Percentiles rank a stretch among this genome's conserved stretches.
phyloP scores from a whole-genome alignment of 2,888 invertebrate genomes.

The Hirtodrosophila confusa region DNA sequence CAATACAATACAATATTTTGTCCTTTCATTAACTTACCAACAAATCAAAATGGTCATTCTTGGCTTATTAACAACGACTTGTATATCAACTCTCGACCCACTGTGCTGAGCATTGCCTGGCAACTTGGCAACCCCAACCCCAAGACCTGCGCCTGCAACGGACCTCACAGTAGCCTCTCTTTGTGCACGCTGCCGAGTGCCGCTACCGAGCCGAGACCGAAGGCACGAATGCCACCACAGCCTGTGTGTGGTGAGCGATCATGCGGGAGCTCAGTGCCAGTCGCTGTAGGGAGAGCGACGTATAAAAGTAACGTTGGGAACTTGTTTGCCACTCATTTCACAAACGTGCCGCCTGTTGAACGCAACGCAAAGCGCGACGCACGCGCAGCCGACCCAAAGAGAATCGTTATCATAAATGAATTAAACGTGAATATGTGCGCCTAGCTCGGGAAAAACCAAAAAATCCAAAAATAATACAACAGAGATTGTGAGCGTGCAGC shows the following conservation, averaged over 20 bases:
- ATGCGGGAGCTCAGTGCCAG: conserved; percentile 67
- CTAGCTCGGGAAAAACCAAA: conserved; percentile 32
- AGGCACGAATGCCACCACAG: conserved; percentile 49
- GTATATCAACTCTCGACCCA: conserved; percentile 27
- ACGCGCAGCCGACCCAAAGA: conserved; percentile 53
- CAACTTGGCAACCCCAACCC: conserved; percentile 60
- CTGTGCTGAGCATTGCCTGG: conserved; percentile 44
- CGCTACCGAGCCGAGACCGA: conserved; percentile 68
- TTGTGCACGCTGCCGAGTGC: conserved; percentile 66
- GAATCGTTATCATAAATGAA: conserved; percentile 29
- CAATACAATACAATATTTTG: no score
- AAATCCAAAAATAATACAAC: conserved; percentile 17
- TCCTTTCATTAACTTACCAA: no score
- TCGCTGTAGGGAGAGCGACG: conserved; percentile 57
- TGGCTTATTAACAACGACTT: no score
- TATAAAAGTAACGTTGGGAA: conserved; percentile 83
- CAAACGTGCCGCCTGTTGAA: conserved; percentile 80
- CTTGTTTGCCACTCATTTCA: conserved; percentile 84
- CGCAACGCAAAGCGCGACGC: conserved; percentile 66
- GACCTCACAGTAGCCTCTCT: conserved; percentile 78
- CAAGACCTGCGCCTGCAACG: conserved; percentile 52
- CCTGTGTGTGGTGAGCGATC: conserved; percentile 50
- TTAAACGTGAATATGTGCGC: conserved; percentile 63
- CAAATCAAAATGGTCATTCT: no score
- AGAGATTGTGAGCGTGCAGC: conserved; percentile 29